Evolutionary conservation across 2,888 invertebrate genomes (phyloP), one percentile per base, ranked within the genome.

Genomic region (Sericinus montela): DNA sequence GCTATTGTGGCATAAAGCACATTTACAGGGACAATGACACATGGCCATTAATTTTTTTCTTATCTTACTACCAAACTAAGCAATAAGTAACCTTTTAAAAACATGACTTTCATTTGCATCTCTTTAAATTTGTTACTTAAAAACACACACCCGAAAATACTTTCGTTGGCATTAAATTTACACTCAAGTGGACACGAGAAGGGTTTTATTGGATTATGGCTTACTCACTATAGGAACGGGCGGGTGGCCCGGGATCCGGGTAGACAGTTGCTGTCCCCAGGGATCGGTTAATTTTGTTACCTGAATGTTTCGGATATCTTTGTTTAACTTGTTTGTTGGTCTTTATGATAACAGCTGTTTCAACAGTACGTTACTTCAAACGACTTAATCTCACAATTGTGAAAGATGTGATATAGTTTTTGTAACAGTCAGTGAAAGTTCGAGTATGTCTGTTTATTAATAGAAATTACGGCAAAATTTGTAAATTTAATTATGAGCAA

Each of bases 171-270:
- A 55, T 46, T 45, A 55, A 68, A 68, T 73, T 69, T 57, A 63
- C 71, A 70, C 70, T 69, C 60, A 63, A 68, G 58, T 69, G 72
- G 67, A 67, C 73, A 68, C 62, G 65, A 61, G 67, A 67, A 68
- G 66, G 72, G 72, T 67, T 72, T 82, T 69, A 84, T 84, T 74
- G 80, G 83, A 85, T 86, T 84, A 84, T 73, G 71, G 72, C 78
- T 78, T 81, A 82, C n/a, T 76, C 71, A 70, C 72, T 74, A 72
- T 77, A 83, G 77, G 75, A 81, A 80, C 74, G 69, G 73, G 69
- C 69, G 66, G 67, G 71, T 72, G 79, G 78, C 73, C 65, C 71
- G 66, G 61, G 65, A 69, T 66, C 65, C 68, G 68, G 57, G 67
- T 56, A n/a, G 71, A 62, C 70, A 72, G 71, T 73, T 69, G 59